Evolutionary conservation across 2,888 invertebrate genomes (phyloP).

Genomic region (Leptodirus hochenwartii): DNA sequence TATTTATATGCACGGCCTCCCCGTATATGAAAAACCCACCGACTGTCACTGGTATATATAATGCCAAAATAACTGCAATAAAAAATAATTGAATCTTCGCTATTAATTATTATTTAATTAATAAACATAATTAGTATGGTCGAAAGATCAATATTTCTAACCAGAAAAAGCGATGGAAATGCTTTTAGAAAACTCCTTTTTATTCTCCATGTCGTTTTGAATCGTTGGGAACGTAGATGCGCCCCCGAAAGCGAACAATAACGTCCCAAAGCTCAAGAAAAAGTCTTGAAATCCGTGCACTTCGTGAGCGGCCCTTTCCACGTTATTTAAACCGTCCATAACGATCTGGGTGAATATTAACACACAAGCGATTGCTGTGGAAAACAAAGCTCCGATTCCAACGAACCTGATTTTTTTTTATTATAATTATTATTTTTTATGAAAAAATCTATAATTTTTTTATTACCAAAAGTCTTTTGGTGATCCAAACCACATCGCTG

Average conservation of each 20-base stretch:
- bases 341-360: conserved; percentile 43
- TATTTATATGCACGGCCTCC: conserved; percentile 36
- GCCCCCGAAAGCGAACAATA: conserved; percentile 54
- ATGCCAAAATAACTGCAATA: conserved; percentile 32
- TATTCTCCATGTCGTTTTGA: conserved; percentile 57
- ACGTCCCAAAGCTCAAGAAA: conserved; percentile 49
- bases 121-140: conserved; percentile 2
- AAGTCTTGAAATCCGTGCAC: conserved; percentile 41
- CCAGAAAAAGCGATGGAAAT: conserved; percentile 41
- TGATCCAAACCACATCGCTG: conserved; percentile 45
- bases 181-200: conserved; percentile 42
- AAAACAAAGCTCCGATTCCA: conserved; percentile 41
- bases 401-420: conserved; percentile 30
- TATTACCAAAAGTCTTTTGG: conserved; percentile 56
- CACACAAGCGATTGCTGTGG: conserved; percentile 41
- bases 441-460: conserved; percentile 3
- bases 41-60: conserved; percentile 41
- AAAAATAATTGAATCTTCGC: conserved; percentile 3
- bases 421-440: conserved; percentile 6
- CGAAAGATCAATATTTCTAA: conserved; percentile 19
- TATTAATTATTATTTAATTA: conserved; percentile 3
- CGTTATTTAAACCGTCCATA: conserved; percentile 28
- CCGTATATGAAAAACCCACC: conserved; percentile 47
- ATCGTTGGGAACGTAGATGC: conserved; percentile 62
- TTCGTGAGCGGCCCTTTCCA: conserved; percentile 29